Percentiles rank a stretch among this genome's conserved stretches.
phyloP scores from a whole-genome alignment of 2,888 invertebrate species.

The Capitulum mitella region DNA sequence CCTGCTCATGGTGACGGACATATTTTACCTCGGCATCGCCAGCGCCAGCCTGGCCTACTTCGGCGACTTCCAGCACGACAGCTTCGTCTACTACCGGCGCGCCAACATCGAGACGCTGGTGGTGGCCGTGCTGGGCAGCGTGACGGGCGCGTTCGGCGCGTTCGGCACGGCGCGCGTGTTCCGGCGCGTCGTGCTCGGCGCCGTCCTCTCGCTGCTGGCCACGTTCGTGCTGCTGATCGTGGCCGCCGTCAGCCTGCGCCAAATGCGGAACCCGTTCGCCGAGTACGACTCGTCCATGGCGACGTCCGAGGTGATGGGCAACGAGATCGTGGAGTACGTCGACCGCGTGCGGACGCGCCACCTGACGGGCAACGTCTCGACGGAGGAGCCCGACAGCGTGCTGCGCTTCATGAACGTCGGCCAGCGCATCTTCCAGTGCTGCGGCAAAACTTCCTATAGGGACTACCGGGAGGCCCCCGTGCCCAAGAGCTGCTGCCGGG shows the following conservation, averaged over 20 bases:
- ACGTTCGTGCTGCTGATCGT: background rate
- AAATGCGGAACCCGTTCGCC: background rate
- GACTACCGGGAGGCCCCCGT: background rate
- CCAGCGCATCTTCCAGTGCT: constrained; percentile 7
- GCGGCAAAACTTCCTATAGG: background rate
- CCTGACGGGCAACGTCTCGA: background rate
- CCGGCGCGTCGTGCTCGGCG: constrained; percentile 5
- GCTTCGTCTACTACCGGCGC: constrained; percentile 1
- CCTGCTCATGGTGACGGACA: background rate
- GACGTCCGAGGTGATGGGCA: background rate
- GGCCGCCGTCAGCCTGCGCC: background rate
- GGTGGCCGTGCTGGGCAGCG: background rate
- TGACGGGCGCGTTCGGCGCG: background rate
- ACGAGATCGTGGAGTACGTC: background rate
- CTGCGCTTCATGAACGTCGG: constrained; percentile 12
- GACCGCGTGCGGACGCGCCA: background rate
- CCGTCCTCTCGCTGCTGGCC: background rate
- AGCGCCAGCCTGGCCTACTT: constrained; percentile 5
- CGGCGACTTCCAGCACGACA: background rate
- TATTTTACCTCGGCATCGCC: background rate
- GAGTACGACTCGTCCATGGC: background rate
- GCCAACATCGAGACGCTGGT: background rate
- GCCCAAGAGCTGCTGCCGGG: background rate
- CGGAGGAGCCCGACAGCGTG: background rate
- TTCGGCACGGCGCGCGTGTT: background rate